Evolutionary conservation across 2,113 vertebrate genomes (phyloP).

Genomic region (Hiodon tergisus): DNA sequence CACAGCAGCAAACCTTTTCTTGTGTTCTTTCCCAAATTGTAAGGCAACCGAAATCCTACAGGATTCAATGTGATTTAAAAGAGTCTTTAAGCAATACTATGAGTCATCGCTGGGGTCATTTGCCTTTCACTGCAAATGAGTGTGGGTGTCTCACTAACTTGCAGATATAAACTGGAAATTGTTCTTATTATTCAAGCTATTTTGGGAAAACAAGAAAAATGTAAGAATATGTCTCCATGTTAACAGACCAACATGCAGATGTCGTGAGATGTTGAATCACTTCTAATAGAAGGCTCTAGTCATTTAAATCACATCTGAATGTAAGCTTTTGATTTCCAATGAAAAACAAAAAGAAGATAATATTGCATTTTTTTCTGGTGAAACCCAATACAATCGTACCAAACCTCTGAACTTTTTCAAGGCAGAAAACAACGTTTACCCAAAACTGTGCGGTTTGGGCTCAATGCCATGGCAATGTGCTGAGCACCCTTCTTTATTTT

Average conservation of each 20-base stretch:
- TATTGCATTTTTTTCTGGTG: neutral
- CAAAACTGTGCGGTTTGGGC: slow-evolving; percentile 21
- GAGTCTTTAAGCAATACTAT: slow-evolving; percentile 55
- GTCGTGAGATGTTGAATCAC: slow-evolving; percentile 25
- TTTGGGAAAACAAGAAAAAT: slow-evolving; percentile 27
- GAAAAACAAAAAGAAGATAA: neutral
- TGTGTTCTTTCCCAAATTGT: slow-evolving; percentile 19
- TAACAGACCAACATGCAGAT: slow-evolving; percentile 26
- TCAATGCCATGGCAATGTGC: slow-evolving; percentile 35
- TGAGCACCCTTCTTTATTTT: slow-evolving; percentile 35
- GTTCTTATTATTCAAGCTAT: slow-evolving; percentile 57
- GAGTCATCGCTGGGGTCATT: slow-evolving; percentile 69
- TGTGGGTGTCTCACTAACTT: slow-evolving; percentile 68
- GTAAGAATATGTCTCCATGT: slow-evolving; percentile 3
- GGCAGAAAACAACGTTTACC: neutral
- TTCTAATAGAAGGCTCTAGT: slow-evolving; percentile 33
- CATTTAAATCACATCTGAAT: slow-evolving; percentile 8
- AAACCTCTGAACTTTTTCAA: neutral
- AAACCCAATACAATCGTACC: neutral
- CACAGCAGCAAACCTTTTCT: slow-evolving; percentile 12
- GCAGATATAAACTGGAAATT: slow-evolving; percentile 63
- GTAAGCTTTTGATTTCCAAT: neutral
- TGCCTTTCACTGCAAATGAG: slow-evolving; percentile 69
- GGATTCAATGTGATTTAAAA: slow-evolving; percentile 48
- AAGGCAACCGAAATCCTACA: slow-evolving; percentile 34